Evolutionary conservation across 2,113 vertebrate genomes (phyloP).

Genomic region (Gulo gulo): DNA sequence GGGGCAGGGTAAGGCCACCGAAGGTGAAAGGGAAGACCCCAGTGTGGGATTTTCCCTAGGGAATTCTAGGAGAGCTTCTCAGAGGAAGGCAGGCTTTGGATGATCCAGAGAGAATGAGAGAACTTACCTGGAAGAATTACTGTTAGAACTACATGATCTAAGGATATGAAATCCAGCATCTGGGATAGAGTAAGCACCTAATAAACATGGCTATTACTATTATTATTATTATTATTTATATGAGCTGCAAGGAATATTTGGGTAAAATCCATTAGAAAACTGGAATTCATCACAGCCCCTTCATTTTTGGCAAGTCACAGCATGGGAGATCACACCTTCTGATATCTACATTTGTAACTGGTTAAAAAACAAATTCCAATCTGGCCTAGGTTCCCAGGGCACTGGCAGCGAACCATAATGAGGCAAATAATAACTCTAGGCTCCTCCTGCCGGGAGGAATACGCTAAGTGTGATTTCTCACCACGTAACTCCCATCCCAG

Average conservation of each 20-base stretch:
- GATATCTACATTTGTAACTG: not conserved
- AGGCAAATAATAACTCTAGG: not conserved
- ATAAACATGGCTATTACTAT: not conserved
- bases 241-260: not conserved
- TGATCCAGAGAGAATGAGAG: not conserved
- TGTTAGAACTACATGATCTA: not conserved
- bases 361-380: constrained; percentile 27
- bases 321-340: not conserved
- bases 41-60: not conserved
- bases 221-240: not conserved
- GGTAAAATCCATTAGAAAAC: not conserved
- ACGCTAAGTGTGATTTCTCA: not conserved
- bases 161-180: not conserved
- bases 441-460: not conserved
- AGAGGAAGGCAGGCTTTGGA: not conserved
- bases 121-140: not conserved
- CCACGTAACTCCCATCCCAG: not conserved
- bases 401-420: not conserved
- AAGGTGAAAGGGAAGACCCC: not conserved
- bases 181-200: not conserved
- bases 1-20: not conserved
- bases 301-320: not conserved
- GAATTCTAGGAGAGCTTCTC: not conserved
- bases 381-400: not conserved
- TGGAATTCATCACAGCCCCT: not conserved